Evolutionary conservation across 2,113 vertebrate species (phyloP).

Genomic region (Muntiacus reevesi): DNA sequence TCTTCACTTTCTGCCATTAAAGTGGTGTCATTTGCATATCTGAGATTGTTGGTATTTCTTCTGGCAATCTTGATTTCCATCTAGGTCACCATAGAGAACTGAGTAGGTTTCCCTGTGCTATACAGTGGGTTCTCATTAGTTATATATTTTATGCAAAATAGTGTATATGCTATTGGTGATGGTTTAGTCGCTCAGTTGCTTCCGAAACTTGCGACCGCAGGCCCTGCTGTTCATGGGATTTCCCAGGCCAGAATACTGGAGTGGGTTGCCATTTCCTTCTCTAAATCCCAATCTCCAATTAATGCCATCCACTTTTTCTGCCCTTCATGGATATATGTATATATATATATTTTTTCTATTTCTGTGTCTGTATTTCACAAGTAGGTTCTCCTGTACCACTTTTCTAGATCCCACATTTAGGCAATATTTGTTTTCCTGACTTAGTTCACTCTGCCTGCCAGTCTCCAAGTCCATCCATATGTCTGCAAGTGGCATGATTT

Average conservation of each 20-base stretch:
- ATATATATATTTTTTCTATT: neutral
- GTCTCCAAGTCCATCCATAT: neutral
- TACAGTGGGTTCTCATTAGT: neutral
- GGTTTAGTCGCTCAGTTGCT: neutral
- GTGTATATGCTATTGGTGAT: neutral
- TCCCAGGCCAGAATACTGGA: neutral
- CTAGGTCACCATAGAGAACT: neutral
- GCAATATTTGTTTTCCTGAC: neutral
- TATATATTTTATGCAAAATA: neutral
- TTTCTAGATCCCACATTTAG: neutral
- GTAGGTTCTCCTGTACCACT: neutral
- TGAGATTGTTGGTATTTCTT: neutral
- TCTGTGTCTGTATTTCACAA: neutral
- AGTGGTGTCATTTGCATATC: neutral
- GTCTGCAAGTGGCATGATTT: neutral
- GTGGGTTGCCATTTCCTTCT: neutral
- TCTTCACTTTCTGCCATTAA: neutral
- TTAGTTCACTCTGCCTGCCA: neutral
- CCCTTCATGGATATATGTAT: neutral
- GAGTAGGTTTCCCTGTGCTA: neutral
- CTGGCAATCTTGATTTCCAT: neutral
- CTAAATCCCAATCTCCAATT: neutral
- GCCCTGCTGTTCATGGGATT: neutral
- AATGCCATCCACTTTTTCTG: neutral
- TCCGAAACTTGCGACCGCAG: fast-evolving